Percentiles rank a stretch among this genome's conserved stretches.
Evolutionary conservation across 2,113 vertebrate genomes (phyloP).

Genomic region (human (Homo sapiens)): DNA sequence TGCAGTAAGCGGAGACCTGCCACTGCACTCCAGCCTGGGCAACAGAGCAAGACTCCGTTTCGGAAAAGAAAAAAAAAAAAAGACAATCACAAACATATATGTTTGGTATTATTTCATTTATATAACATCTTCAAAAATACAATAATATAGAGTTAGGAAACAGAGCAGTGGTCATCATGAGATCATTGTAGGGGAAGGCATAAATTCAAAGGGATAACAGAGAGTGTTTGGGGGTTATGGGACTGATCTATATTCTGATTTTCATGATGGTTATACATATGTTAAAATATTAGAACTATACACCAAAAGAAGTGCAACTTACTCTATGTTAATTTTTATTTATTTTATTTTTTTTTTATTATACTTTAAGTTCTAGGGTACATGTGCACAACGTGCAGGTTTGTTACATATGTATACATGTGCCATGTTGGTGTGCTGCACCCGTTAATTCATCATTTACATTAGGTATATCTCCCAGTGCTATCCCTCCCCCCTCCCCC

Average conservation of each 20-base stretch:
- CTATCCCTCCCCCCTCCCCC: too few relatives aligned
- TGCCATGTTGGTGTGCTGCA: too few relatives aligned
- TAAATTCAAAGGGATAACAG: background rate
- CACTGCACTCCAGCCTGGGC: too few relatives aligned
- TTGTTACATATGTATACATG: too few relatives aligned
- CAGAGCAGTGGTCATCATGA: background rate
- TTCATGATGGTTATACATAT: background rate
- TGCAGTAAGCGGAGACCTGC: too few relatives aligned
- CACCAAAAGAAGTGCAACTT: background rate
- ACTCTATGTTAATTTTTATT: background rate
- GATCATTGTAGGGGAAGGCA: background rate
- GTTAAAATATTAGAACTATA: background rate
- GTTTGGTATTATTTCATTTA: background rate
- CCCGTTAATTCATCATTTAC: too few relatives aligned
- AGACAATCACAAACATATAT: background rate
- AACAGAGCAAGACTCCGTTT: too few relatives aligned
- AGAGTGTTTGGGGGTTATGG: background rate
- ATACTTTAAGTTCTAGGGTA: too few relatives aligned
- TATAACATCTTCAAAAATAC: background rate
- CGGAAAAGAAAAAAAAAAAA: background rate
- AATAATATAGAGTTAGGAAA: background rate
- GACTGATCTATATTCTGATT: background rate
- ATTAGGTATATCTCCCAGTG: too few relatives aligned
- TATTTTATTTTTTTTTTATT: too few relatives aligned
- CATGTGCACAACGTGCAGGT: too few relatives aligned